These are phyloP conservation scores for Myioborus melanocephalus DNA, from an alignment of 2,797 vertebrate species.

Conservation along the genomic window DNA sequence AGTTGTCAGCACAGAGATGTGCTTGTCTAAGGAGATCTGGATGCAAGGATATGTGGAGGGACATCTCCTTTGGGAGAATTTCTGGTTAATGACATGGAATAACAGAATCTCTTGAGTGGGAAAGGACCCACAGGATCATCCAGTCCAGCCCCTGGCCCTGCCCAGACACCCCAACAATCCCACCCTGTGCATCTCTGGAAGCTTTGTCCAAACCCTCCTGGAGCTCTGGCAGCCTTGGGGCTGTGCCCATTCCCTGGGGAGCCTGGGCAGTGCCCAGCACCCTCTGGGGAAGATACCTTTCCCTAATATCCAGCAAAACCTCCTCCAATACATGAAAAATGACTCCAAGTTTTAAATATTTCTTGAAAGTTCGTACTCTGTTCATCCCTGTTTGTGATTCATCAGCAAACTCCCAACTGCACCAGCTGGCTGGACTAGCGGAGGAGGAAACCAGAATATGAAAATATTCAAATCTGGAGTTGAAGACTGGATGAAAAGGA, in stretches of 20 bases:
- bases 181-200: not conserved
- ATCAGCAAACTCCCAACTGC: not conserved
- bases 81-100: not conserved
- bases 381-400: not conserved
- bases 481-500: not conserved
- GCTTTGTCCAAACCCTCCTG: fast-evolving
- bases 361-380: not conserved
- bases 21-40: not conserved
- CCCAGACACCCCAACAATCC: not conserved
- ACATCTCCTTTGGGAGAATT: not conserved
- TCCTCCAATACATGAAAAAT: not conserved
- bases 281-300: not conserved
- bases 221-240: not conserved
- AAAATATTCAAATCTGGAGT: not conserved
- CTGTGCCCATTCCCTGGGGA: not conserved
- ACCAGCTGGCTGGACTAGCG: not conserved
- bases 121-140: fast-evolving
- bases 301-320: not conserved
- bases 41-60: not conserved
- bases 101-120: fast-evolving
- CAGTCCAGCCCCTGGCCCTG: fast-evolving
- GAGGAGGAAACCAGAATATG: not conserved
- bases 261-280: not conserved
- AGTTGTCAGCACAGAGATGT: not conserved
- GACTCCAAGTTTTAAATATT: not conserved